Conservation (phyloP, 2,113 vertebrate species). For the Cyanocitta stelleri region DNA sequence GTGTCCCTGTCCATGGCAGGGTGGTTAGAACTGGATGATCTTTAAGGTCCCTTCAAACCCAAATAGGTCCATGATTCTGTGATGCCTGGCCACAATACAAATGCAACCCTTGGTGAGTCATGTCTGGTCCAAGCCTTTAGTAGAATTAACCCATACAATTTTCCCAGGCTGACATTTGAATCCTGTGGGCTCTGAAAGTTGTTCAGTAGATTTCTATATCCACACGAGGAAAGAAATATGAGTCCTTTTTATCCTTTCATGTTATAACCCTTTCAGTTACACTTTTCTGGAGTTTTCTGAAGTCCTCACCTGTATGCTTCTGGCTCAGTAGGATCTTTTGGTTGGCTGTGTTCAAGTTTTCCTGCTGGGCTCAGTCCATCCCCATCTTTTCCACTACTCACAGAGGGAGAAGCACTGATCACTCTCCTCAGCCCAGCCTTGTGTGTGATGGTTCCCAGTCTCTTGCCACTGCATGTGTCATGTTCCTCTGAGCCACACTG, state of each 20-base stretch:
- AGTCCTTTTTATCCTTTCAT: neutral
- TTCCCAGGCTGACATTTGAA: neutral
- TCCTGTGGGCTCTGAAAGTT: neutral
- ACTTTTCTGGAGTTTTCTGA: neutral
- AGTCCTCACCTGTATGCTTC: neutral
- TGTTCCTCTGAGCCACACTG: neutral
- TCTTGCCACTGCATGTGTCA: neutral
- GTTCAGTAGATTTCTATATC: neutral
- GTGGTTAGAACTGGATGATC: neutral
- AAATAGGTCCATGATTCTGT: neutral
- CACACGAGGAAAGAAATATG: neutral
- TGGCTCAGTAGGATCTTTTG: neutral
- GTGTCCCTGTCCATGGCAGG: neutral
- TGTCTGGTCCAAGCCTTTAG: neutral
- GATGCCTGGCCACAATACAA: neutral
- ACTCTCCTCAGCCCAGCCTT: neutral
- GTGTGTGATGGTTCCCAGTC: neutral
- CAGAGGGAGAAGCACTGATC: neutral
- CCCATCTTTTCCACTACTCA: neutral
- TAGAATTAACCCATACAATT: neutral
- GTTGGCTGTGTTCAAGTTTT: neutral
- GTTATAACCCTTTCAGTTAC: neutral
- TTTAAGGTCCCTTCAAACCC: neutral
- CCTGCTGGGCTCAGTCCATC: neutral
- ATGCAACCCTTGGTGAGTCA: neutral